Evolutionary conservation across 2,797 vertebrate genomes (phyloP), one percentile per base, ranked within the genome.

Genomic region (Sebastes diploproa): DNA sequence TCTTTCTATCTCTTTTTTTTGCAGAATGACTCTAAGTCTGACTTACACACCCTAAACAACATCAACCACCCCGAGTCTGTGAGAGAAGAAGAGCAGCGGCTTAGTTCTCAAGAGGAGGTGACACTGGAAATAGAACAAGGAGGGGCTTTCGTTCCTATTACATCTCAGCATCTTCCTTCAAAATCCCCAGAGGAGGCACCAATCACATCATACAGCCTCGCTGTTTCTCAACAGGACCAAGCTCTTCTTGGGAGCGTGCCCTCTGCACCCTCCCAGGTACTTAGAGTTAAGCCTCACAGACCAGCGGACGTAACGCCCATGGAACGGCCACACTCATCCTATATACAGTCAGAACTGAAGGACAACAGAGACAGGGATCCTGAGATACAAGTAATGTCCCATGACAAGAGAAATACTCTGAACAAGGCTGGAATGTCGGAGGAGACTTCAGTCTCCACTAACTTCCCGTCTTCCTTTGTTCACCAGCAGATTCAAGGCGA

Each of bases 21-120:
- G 3, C 85, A 98, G 98, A 87, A 84, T 50, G 90, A 93, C 7
- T 91, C 90, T 42, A 77, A 38, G 38, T 72, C 86, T 67, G 84
- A 32, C 50, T 95, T 95, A 46, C 93, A 95, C 42, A 95, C 91
- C 50, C 83, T 94, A 46, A 96, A 95, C 71, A 95, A 95, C 76
- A 85, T 96, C 77, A 92, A 94, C 12, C 91, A 69, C 30, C 93
- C 94, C 12, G 91, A 92, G 38, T 93, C 94, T 67, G 95, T 95
- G 75, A 93, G 91, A 61, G 95, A 96, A 22, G 85, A 91, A 2
- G 83, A 93, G 22, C 71, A 92, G 25, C 88, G 58, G 32, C 80
- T 86, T 61, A 85, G 82, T n/a, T 29, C 80, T 60, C 32, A 68
- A 54, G 80, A 86, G 59, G 90, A 89, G 75, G 29, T 68, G 23